Base-by-base conservation (phyloP, 2,797 vertebrate genomes). In the Sebastes nivosus region DNA sequence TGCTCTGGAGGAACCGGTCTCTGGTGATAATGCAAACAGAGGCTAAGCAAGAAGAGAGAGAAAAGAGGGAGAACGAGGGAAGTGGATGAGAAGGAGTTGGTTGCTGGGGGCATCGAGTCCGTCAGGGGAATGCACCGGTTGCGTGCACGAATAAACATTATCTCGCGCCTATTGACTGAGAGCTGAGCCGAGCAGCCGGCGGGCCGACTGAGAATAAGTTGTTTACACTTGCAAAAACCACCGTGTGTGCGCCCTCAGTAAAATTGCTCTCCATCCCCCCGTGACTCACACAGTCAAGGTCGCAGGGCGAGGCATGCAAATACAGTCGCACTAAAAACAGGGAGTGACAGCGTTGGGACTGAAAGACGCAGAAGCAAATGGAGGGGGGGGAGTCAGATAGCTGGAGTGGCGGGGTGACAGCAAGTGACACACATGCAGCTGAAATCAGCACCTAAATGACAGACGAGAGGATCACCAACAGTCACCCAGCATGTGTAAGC, bases 61-160 rank as follows among this genome's bases (percentile, higher is more conserved):
- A 30, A 34, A 29, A 32, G 65, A 72, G 67, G 3, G 67, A 55
- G 77, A 79, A 72, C 0, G 74, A 82, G 68, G 42, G 76, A 54
- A 65, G 85, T 71, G 88, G 81, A 74, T 34, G 79, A 86, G 86
- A 59, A 66, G 81, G 79, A 82, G 84, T 30, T n/a, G 69, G 71
- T 79, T 79, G 92, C 87, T 65, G 71, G 71, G 87, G 89, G 90
- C 75, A 64, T 27, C 0, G 54, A 72, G 77, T 84, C 83, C 63
- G 50, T 86, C 89, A 63, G 88, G 88, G 89, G 88, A 90, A 84
- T 75, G 77, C 82, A 70, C 64, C 25, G 67, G 73, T 81, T 81
- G 72, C 72, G 79, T 80, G 90, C 90, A 80, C 79, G 73, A 90
- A 89, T 86, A 93, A 92, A 93, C 86, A 92, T 92, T 92, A 94